phyloP scores from a whole-genome alignment of 2,888 invertebrate species.

The Athrips mouffetella region DNA sequence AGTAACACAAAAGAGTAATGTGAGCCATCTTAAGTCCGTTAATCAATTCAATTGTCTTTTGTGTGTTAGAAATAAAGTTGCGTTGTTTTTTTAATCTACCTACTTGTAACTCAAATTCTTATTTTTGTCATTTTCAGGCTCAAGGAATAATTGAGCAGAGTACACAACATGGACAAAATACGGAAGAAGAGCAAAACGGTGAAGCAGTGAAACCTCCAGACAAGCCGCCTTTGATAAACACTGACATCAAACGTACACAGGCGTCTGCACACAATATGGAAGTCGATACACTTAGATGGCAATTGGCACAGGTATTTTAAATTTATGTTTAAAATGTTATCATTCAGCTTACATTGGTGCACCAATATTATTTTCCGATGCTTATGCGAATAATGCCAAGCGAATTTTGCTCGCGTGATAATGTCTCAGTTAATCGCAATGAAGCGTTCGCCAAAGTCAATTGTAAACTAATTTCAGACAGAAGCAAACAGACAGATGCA shows the following conservation, averaged over 20 bases:
- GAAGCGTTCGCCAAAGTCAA: constrained; percentile 32
- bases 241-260: constrained; percentile 54
- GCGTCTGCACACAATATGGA: constrained; percentile 80
- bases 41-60: constrained; percentile 11
- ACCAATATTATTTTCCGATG: constrained; percentile 39
- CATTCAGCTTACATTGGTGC: constrained; percentile 39
- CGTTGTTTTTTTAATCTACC: background rate
- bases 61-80: background rate
- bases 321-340: background rate
- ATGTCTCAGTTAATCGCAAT: background rate
- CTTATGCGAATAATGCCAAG: constrained; percentile 28
- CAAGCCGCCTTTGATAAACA: constrained; percentile 33
- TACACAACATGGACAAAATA: constrained; percentile 58
- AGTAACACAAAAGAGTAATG: no score
- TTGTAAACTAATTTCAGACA: constrained; percentile 73
- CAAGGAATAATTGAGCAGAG: constrained; percentile 59
- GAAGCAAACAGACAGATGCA: constrained; percentile 86
- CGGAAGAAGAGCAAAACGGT: constrained; percentile 43
- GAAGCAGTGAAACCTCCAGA: constrained; percentile 48
- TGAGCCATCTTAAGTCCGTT: no score
- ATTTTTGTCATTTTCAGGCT: constrained; percentile 48
- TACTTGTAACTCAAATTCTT: background rate
- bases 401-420: constrained; percentile 19
- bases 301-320: constrained; percentile 81
- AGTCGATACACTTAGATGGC: constrained; percentile 85